A percentile compares a stretch with the other conserved stretches of the same genome.
Conservation (phyloP, 2,888 invertebrate genomes). For the Mesorhabditis belari region DNA sequence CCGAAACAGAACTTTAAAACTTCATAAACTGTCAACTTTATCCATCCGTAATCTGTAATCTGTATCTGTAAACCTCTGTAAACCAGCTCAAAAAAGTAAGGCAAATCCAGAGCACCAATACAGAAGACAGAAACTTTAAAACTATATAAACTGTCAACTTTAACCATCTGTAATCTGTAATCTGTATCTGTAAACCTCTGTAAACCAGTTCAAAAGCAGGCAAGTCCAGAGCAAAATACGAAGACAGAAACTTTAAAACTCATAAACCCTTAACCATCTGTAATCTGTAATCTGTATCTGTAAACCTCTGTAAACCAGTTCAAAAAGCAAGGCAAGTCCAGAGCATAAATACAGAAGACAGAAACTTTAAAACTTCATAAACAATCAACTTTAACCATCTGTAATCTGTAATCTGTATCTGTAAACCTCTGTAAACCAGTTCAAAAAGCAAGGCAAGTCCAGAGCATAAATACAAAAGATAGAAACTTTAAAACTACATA, state of each 20-base stretch:
- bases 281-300: neutral
- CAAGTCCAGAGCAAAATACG: conserved; percentile 35
- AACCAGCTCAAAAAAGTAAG: too few species aligned
- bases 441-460: conserved; percentile 33
- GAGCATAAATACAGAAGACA: too few species aligned
- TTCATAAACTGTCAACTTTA: too few species aligned
- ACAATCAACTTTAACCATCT: too few species aligned
- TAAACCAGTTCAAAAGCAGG: conserved; percentile 24
- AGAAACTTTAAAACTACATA: neutral
- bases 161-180: too few species aligned
- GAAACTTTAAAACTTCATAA: too few species aligned
- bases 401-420: neutral
- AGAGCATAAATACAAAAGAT: conserved; percentile 4
- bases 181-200: neutral
- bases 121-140: conserved; percentile 6
- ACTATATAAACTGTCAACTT: neutral
- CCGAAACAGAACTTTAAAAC: conserved; percentile 5
- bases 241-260: too few species aligned
- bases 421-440: conserved; percentile 8
- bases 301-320: conserved; percentile 12
- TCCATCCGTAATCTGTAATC: too few species aligned
- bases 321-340: conserved; percentile 36
- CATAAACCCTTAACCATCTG: too few species aligned
- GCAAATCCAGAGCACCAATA: too few species aligned
- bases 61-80: too few species aligned